Percentiles rank a stretch among this genome's conserved stretches.
phyloP scores from a whole-genome alignment of 2,888 invertebrate species.

The Trichopoda pennipes region DNA sequence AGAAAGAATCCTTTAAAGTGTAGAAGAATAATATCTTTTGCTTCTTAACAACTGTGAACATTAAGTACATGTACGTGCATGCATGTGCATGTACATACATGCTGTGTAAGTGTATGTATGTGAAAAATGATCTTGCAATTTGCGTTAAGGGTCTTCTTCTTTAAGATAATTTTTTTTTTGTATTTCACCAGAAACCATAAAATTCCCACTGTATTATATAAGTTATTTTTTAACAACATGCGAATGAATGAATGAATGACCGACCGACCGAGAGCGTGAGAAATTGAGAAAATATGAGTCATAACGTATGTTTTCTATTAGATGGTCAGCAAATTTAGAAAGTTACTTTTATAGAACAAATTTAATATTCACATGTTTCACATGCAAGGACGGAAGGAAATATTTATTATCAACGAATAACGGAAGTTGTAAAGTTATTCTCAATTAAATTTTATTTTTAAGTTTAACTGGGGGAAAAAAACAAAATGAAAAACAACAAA shows the following conservation, averaged over 20 bases:
- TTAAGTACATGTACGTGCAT: background rate
- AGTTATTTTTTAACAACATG: too few relatives aligned
- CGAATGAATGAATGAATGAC: background rate
- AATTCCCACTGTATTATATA: conserved; percentile 37
- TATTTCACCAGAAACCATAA: conserved; percentile 44
- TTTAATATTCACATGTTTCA: background rate
- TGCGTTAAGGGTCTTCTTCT: conserved; percentile 35
- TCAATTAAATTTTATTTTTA: too few relatives aligned
- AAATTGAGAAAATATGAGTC: conserved; percentile 48
- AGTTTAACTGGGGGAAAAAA: too few relatives aligned
- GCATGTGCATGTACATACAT: background rate
- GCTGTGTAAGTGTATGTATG: too few relatives aligned
- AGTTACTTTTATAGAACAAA: conserved; percentile 16
- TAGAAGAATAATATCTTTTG: conserved; percentile 15
- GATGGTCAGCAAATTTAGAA: conserved; percentile 57
- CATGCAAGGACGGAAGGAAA: conserved; percentile 5
- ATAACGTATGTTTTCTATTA: conserved; percentile 53
- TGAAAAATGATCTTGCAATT: conserved; percentile 7
- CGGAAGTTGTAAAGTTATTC: background rate
- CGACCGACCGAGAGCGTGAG: conserved; percentile 58
- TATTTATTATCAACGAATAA: background rate
- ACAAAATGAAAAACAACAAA: too few relatives aligned
- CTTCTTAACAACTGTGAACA: background rate
- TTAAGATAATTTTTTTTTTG: conserved; percentile 31
- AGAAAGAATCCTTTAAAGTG: conserved; percentile 58